These are phyloP conservation scores for Stegophylla sp. DNA, from an alignment of 2,888 invertebrate species.

Conservation along the genomic window DNA sequence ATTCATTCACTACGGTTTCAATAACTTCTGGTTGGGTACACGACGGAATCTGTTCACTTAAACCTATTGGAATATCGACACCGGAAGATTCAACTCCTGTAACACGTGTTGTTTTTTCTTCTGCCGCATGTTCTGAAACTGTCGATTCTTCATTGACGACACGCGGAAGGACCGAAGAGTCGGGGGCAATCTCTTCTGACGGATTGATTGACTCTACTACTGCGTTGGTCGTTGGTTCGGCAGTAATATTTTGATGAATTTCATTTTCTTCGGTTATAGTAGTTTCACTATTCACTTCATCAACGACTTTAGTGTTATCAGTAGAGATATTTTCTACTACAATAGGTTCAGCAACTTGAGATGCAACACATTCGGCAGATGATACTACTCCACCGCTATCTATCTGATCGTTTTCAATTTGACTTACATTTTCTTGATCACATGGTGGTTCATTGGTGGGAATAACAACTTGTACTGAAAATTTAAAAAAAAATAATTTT, in stretches of 20 bases:
- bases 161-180: neutral
- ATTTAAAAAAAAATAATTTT: slow-evolving; percentile 1
- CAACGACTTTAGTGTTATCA: slow-evolving; percentile 24
- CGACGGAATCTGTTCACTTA: slow-evolving; percentile 10
- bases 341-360: slow-evolving; percentile 18
- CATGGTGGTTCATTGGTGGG: slow-evolving; percentile 12
- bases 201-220: slow-evolving; percentile 19
- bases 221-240: slow-evolving; percentile 4
- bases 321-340: slow-evolving; percentile 25
- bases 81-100: neutral
- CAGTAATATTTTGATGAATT: neutral
- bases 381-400: neutral
- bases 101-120: slow-evolving; percentile 11
- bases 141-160: slow-evolving; percentile 2
- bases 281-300: slow-evolving; percentile 14
- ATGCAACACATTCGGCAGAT: slow-evolving; percentile 8
- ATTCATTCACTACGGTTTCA: slow-evolving; percentile 18
- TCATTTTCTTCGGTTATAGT: slow-evolving; percentile 4
- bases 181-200: slow-evolving; percentile 7
- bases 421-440: slow-evolving; percentile 31
- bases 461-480: slow-evolving; percentile 39
- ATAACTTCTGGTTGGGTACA: slow-evolving; percentile 14
- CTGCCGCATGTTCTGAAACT: neutral
- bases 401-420: slow-evolving; percentile 7
- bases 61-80: slow-evolving; percentile 37